Evolutionary conservation across 2,113 vertebrate species (phyloP), one percentile per base, ranked within the genome.

Genomic region (Marcusenius ussheri): DNA sequence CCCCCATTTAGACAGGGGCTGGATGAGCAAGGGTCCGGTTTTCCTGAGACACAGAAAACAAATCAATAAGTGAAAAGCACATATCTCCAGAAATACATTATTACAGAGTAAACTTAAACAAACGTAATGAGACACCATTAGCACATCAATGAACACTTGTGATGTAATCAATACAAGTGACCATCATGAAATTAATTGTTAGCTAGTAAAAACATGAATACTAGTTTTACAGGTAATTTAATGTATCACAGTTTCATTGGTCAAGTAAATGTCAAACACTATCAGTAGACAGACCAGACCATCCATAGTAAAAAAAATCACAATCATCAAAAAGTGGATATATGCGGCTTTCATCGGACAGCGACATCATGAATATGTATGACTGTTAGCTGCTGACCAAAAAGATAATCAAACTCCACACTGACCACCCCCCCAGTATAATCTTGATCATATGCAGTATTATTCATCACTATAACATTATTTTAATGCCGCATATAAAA

Each of bases 1-100:
- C 98, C 98, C 0, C 98, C 97, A 0, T 99, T 99, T 91, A 97
- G 95, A 93, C 98, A 99, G 10, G 98, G 98, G 89, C 97, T 97
- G 0, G 98, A 99, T 5, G 97, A 94, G 0, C 98, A 99, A 0
- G 98, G 98, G 94, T 99, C 98, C 0, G 98, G 98, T 92, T 98
- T 99, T 89, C 98, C 98, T 99, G 93, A 21, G 35, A 86, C 45
- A 92, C 80, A 90, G 1, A 90, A 53, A 84, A 24, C 21, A 24
- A 1, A 10, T n/a, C 19, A 45, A 56, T 17, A n/a, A 51, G 31
- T 9, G 15, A 50, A 46, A 47, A 49, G 10, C n/a, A 70, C n/a
- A 13, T 13, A 70, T 13, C 62, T 11, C n/a, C n/a, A 31, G n/a
- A 70, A 70, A 70, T 4, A 10, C n/a, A 70, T 70, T 70, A 70